phyloP scores from a whole-genome alignment of 2,113 vertebrate genomes.

The Halichoerus grypus region DNA sequence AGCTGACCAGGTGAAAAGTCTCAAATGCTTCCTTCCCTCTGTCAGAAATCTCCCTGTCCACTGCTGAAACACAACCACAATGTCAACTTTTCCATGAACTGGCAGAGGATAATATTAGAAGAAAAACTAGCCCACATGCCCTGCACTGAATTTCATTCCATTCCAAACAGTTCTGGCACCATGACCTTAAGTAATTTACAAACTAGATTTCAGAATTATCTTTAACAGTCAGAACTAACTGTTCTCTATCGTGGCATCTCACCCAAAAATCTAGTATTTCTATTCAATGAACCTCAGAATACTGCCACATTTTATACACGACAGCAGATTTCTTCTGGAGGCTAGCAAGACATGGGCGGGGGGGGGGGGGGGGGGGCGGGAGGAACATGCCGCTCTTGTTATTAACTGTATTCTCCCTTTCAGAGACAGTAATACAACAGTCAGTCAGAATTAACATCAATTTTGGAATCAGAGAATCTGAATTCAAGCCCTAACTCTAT shows the following conservation, averaged over 20 bases:
- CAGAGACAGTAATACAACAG: background rate
- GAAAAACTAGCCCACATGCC: slow-evolving; percentile 41
- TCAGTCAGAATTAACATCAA: background rate
- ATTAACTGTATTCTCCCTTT: slow-evolving; percentile 2
- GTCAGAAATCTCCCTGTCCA: slow-evolving; percentile 45
- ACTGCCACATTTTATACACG: background rate
- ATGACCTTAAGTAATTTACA: slow-evolving; percentile 55
- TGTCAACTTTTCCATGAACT: slow-evolving; percentile 32
- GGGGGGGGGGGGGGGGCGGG: rapidly evolving
- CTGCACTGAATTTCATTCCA: slow-evolving; percentile 45
- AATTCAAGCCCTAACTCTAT: background rate
- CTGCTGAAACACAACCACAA: slow-evolving; percentile 44
- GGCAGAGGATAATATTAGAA: slow-evolving; percentile 39
- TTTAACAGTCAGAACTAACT: slow-evolving; percentile 51
- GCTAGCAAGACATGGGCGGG: background rate
- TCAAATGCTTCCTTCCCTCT: slow-evolving; percentile 38
- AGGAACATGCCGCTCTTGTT: background rate
- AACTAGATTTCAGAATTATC: slow-evolving; percentile 50
- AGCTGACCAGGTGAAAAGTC: slow-evolving; percentile 66
- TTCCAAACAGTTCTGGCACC: slow-evolving; percentile 11
- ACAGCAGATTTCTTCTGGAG: slow-evolving; percentile 16
- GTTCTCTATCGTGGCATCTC: slow-evolving; percentile 31
- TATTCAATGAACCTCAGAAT: slow-evolving; percentile 33
- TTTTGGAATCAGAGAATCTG: background rate
- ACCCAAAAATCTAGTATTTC: background rate